Base-by-base conservation (phyloP, 2,797 vertebrate genomes). In the Artibeus lituratus region DNA sequence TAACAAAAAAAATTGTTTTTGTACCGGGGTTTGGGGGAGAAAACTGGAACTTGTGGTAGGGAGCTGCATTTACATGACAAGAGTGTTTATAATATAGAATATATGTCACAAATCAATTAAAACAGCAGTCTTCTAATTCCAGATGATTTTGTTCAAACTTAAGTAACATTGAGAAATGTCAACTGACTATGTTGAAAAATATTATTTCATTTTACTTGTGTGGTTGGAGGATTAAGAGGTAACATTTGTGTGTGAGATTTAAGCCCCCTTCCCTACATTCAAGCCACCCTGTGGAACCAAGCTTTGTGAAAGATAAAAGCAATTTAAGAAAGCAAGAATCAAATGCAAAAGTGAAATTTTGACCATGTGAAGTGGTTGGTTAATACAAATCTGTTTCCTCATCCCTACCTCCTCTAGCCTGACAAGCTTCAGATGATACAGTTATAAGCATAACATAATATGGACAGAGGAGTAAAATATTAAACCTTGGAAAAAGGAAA, bases 131-230 rank as follows among this genome's bases (percentile, higher is more conserved):
- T 93, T 93, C 57, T 85, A 62, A 59, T 95, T 96, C 82, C 69
- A 78, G 87, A 92, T 37, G 74, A 69, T 92, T 95, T 95, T 35
- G 22, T 94, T 97, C 76, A 92, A 37, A 94, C 86, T 69, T 95
- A 91, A 87, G 86, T 95, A 94, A 87, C 86, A 72, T 2, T 49
- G 70, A 91, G 44, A 95, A 53, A 72, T 62, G 29, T 90, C 57
- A 80, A 42, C 35, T 1, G 14, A 53, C 84, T 96, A 26, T 53
- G 70, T n/a, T 88, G 39, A 78, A 90, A 94, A 93, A 59, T 80
- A 65, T 83, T 26, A 47, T 84, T 96, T 94, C 55, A 49, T 91
- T 96, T 91, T 87, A 10, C 21, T 90, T 26, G 29, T 18, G 5
- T 42, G 10, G 9, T 55, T 86, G 22, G 47, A 10, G 55, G 22